Base-by-base conservation (phyloP, 2,888 invertebrate genomes). In the Perdita meconis region DNA sequence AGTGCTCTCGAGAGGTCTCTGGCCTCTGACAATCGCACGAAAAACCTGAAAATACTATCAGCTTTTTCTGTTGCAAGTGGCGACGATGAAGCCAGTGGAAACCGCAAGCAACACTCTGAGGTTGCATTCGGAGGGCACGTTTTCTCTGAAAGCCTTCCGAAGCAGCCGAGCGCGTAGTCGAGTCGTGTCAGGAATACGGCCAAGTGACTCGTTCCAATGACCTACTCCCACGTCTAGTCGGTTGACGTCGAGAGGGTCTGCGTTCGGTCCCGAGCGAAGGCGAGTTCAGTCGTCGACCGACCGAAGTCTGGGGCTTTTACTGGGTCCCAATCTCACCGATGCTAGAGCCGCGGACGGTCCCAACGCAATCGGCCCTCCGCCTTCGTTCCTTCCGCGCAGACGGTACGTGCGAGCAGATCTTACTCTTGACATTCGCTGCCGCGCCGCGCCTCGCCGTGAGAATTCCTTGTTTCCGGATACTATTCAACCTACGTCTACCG, bases 221-320 rank as follows among this genome's bases (percentile, higher is more conserved):
- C 92, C 91, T 91, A 92, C 91, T 92, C 90, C 89, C 86, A 90
- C 89, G n/a, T n/a, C n/a, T n/a, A n/a, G n/a, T n/a, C n/a, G n/a
- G n/a, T n/a, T n/a, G n/a, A n/a, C n/a, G 84, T 80, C 66, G 42
- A 24, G 51, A 42, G 70, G 68, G 64, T 56, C 36, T 40, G 80
- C 36, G 68, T 42, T 47, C 61, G 57, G 55, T 70, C 56, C 55
- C 56, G n/a, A 51, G 75, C 74, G 55, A 81, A 81, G 78, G 75
- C 51, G 81, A 79, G 83, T 84, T 85, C 81, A 87, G 86, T 88
- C 80, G 63, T 73, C 64, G 80, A 53, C 73, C 74, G 82, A 82
- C 88, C 89, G 86, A 79, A 85, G 84, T 86, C 82, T 83, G 87
- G 85, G 79, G 82, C 78, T 84, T 80, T 75, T 81, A 69, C n/a